Base-by-base conservation (phyloP, 2,888 invertebrate species). In the Idaea biselata region DNA sequence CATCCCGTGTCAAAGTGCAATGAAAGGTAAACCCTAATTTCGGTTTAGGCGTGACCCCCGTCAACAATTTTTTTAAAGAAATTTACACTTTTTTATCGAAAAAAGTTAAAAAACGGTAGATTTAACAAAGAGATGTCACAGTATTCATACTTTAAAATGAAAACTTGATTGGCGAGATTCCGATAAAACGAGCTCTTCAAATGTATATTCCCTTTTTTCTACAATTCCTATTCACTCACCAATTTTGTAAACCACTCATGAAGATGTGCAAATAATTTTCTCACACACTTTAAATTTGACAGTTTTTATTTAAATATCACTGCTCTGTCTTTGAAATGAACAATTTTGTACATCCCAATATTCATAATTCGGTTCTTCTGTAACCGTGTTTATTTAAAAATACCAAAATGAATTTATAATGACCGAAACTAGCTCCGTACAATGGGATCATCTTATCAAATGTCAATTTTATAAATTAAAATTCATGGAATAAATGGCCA, bases 11-110 rank as follows among this genome's bases (percentile, higher is more conserved):
- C 91, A 91, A 87, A 91, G 91, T 87, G 89, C 91, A 88, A 84
- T 84, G 80, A 88, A 87, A 89, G 89, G 87, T 91, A 87, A 86
- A 84, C 87, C 88, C 87, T 90, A 90, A 91, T 90, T 91, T 91
- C 72, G 87, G 88, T 87, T 83, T 71, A 81, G 89, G 87, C 87
- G 88, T 92, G 91, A 91, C 91, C 92, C 91, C 90, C 87, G 87
- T 91, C 91, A 90, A 88, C 88, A 82, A 71, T 84, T 87, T 89
- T 89, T 88, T 89, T 74, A 57, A 65, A 69, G 68, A 83, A 86
- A 82, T 84, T 87, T 82, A 86, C 86, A 87, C 84, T 87, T 91
- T 91, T 89, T 88, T 81, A 77, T 72, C 58, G 76, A 83, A 87
- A 87, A 81, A 79, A 70, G 81, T 86, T 25, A 25, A 25, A 25